A percentile compares a stretch with the other conserved stretches of the same genome.
Conservation (phyloP, 2,888 invertebrate genomes). For the Anorthoa munda region DNA sequence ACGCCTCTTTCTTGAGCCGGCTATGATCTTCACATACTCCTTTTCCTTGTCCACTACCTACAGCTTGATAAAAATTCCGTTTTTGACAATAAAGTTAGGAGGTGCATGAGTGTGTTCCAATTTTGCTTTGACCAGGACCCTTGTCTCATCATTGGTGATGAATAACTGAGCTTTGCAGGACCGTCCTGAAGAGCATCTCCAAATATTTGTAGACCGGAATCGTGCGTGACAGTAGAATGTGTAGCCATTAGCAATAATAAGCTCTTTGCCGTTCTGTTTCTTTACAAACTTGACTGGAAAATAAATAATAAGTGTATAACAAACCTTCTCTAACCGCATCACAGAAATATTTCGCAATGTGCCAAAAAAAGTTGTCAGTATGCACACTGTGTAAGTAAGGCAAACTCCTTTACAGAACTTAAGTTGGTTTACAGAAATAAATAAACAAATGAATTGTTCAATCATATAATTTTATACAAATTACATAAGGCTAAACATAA, state of each 20-base stretch:
- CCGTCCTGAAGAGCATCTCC: too few species aligned
- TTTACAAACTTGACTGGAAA: constrained; percentile 53
- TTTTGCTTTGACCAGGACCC: too few species aligned
- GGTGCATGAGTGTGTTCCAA: too few species aligned
- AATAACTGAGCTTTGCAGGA: too few species aligned
- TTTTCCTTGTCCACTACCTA: not conserved
- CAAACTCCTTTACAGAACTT: not conserved
- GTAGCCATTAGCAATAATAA: too few species aligned
- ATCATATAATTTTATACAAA: constrained; percentile 5
- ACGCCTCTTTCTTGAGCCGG: too few species aligned
- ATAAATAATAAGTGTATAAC: not conserved
- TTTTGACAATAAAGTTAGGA: too few species aligned
- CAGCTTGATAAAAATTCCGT: constrained; percentile 16
- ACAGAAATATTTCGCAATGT: not conserved
- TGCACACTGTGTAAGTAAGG: not conserved
- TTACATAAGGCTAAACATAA: not conserved
- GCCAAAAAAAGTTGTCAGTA: not conserved
- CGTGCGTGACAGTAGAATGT: too few species aligned
- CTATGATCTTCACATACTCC: too few species aligned
- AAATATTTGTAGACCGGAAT: too few species aligned
- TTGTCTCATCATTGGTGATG: too few species aligned
- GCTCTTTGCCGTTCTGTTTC: constrained; percentile 63
- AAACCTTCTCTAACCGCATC: not conserved
- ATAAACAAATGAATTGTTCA: not conserved
- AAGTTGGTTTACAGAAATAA: not conserved